Base-by-base conservation (phyloP, 2,113 vertebrate species). In the Ptychochromis oligacanthus region DNA sequence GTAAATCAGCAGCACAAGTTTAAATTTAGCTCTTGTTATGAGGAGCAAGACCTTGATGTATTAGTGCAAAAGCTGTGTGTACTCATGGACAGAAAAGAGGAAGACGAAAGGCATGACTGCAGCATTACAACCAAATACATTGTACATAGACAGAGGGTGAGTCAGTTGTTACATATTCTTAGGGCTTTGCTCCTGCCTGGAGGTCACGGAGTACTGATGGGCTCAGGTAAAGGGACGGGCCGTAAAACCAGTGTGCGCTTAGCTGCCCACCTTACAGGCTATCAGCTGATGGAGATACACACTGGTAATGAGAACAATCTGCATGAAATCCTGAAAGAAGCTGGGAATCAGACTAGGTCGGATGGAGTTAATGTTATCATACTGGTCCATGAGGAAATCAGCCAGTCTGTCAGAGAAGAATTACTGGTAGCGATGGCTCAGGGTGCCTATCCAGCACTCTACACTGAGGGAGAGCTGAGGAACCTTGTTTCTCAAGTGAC, bases 151-250 rank as follows among this genome's bases (percentile, higher is more conserved):
- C 85, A 95, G n/a, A 92, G 94, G 60, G 85, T 92, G 46, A 81
- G 59, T 40, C 97, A 97, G 4, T 91, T 97, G 72, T 81, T 94
- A 20, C 96, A 87, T 58, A 88, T 97, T 77, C 91, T 96, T 76
- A 93, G 96, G 10, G 90, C 93, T 20, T 76, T 97, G 74, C 88
- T 95, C 13, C 89, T 95, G 52, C 96, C 96, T 6, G 90, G 87
- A 58, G 95, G 96, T 75, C 97, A 98, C 1, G 94, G 95, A 2
- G 89, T 95, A 2, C 90, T 97, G 17, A 89, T 97, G 0, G 87
- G 94, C 14, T 77, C 90, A 4, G 36, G 52, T 40, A 88, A 56
- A 18, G 93, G 94, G 77, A 96, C 96, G 0, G 97, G 97, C 4
- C 95, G 96, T n/a, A 95, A 87, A 83, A 93, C 95, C 6, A 94